Evolutionary conservation across 2,797 vertebrate genomes (phyloP), one percentile per base, ranked within the genome.

Genomic region (Bufotes viridis): DNA sequence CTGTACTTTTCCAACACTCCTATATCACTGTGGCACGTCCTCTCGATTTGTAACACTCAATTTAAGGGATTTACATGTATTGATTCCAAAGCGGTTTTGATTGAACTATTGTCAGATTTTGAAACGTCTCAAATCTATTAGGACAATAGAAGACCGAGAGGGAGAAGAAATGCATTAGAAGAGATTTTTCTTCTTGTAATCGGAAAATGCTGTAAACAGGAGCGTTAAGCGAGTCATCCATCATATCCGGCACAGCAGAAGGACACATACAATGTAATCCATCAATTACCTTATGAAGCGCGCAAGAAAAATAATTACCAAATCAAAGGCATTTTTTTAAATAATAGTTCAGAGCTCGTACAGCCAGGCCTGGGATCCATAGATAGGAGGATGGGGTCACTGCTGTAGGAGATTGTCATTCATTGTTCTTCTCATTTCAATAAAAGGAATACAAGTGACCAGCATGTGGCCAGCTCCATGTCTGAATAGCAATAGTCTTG

Each of bases 231-330:
- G 75, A 88, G 74, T 79, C 87, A 88, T 88, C 81, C 72, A 88
- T 88, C 87, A 88, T 79, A 88, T 83, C 53, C 61, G 13, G 61
- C 81, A 83, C 69, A 76, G 74, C 81, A 84, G 87, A 83, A 87
- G 85, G 85, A 88, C 81, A 79, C 61, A 78, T 83, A 82, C 74
- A 88, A 84, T 84, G 87, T 84, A 84, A 88, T 88, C 61, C 87
- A 88, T 88, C 87, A 88, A 88, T 84, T 83, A 84, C 81, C 87
- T 79, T 84, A 88, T 79, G 87, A 83, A 88, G 87, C 81, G 74
- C 69, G 74, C 81, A 84, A 84, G 70, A 79, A 88, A 88, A 88
- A 88, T 88, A 88, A 88, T 88, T 88, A 83, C 81, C 81, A 84
- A 84, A 83, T 58, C 60, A 61, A 8, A 67, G 74, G 49, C 74